A percentile compares a stretch with the other conserved stretches of the same genome.
Conservation (phyloP, 64 coral and sea anemone species). For the Orbicella faveolata region DNA sequence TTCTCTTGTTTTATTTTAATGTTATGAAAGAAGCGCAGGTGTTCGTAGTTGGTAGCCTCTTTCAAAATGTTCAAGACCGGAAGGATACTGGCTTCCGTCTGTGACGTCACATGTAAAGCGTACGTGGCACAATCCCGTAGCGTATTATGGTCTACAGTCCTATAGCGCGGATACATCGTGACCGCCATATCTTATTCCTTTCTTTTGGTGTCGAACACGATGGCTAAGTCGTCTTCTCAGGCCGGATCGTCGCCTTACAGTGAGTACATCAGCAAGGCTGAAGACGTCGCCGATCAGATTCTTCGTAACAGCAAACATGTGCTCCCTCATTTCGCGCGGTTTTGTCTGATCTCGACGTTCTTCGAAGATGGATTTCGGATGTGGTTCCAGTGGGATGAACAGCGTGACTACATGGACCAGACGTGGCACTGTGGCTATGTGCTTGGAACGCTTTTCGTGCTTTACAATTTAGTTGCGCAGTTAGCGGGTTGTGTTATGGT, state of each 20-base stretch:
- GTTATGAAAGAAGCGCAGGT: too few species aligned
- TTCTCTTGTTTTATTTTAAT: too few species aligned
- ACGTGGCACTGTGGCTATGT: conserved; percentile 94
- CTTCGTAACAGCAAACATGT: conserved; percentile 93
- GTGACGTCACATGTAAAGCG: conserved; percentile 82
- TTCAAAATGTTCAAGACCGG: neutral
- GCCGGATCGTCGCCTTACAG: conserved; percentile 75
- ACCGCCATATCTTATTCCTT: conserved; percentile 16
- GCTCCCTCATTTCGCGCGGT: conserved; percentile 90
- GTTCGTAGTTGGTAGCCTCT: neutral
- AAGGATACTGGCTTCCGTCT: neutral
- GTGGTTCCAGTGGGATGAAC: conserved; percentile 99
- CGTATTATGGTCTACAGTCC: conserved; percentile 90
- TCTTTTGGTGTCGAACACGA: neutral
- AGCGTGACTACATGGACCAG: conserved; percentile 95
- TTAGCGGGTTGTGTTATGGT: conserved; percentile 95
- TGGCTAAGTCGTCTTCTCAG: conserved; percentile 51
- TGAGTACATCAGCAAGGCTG: conserved; percentile 92
- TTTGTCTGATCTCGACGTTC: conserved; percentile 97
- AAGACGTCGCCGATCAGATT: conserved; percentile 97
- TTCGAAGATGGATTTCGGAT: conserved; percentile 99
- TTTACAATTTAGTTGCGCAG: conserved; percentile 95
- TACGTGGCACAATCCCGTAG: conserved; percentile 85
- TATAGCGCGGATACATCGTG: conserved; percentile 62
- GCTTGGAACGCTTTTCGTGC: conserved; percentile 78